Percentiles rank a stretch among this genome's conserved stretches.
These are phyloP conservation scores for Arvicanthis niloticus DNA, from an alignment of 2,113 vertebrate species.

Conservation along the genomic window DNA sequence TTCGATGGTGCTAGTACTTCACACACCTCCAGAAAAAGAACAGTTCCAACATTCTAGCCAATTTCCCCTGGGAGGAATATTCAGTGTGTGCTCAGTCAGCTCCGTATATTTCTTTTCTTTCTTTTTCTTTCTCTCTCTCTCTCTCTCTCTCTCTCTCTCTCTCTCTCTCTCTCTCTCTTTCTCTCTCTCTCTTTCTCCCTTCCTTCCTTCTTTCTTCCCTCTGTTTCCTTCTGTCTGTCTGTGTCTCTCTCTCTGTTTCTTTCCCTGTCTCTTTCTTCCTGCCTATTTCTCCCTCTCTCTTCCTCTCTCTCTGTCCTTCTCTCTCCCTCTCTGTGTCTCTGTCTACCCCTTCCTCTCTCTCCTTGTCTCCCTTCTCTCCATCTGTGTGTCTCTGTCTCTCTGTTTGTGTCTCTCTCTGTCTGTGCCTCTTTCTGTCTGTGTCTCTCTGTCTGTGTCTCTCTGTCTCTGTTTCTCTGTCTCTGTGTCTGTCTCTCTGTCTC, in stretches of 20 bases:
- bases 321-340: neutral
- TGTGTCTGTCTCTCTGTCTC: neutral
- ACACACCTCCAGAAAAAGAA: neutral
- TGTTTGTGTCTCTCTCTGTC: neutral
- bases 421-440: fast-evolving
- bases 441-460: neutral
- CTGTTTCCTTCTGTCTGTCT: neutral
- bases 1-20: neutral
- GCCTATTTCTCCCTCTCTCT: neutral
- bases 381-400: neutral
- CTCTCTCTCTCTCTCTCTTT: no score
- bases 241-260: neutral
- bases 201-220: no score
- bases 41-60: neutral
- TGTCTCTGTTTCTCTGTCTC: neutral
- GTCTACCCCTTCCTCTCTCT: neutral
- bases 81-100: neutral
- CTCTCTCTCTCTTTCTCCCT: neutral
- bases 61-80: neutral
- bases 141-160: neutral
- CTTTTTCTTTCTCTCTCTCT: neutral
- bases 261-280: neutral
- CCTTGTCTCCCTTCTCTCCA: fast-evolving
- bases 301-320: neutral
- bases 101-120: neutral